Evolutionary conservation across 2,797 vertebrate genomes (phyloP).

Genomic region (Thunnus albacares): DNA sequence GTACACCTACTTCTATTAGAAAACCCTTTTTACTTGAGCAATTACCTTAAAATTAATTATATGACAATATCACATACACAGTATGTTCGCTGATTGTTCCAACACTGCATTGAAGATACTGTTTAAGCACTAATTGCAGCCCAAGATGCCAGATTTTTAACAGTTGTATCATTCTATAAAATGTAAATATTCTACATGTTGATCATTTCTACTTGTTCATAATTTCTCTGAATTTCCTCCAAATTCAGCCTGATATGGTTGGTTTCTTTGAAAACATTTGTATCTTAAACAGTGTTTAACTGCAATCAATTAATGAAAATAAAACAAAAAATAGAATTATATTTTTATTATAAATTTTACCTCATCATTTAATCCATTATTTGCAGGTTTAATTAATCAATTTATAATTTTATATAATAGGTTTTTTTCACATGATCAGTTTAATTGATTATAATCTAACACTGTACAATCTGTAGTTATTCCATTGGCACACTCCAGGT

Average conservation of each 20-base stretch:
- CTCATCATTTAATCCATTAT: not conserved
- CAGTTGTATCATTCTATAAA: not conserved
- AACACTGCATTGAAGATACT: not conserved
- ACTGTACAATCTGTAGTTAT: not conserved
- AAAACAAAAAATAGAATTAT: not conserved
- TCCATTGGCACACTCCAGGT: not conserved
- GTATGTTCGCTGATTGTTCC: not conserved
- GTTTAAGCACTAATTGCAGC: not conserved
- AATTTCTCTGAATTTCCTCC: not conserved
- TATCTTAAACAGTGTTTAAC: too few relatives aligned
- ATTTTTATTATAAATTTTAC: not conserved
- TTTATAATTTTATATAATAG: too few relatives aligned
- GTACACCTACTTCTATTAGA: not conserved
- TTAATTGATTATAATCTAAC: not conserved
- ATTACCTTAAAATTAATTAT: not conserved
- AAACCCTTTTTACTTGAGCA: not conserved
- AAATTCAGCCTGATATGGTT: not conserved
- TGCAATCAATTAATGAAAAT: too few relatives aligned
- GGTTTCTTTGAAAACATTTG: too few relatives aligned
- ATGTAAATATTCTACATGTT: not conserved
- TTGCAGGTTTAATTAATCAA: not conserved
- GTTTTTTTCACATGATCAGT: not conserved
- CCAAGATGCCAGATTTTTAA: not conserved
- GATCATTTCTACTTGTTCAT: too few relatives aligned
- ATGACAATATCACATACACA: not conserved